Percentiles rank a stretch among this genome's conserved stretches.
phyloP scores from a whole-genome alignment of 1,140 invertebrate species.

The Goniozus legneri region DNA sequence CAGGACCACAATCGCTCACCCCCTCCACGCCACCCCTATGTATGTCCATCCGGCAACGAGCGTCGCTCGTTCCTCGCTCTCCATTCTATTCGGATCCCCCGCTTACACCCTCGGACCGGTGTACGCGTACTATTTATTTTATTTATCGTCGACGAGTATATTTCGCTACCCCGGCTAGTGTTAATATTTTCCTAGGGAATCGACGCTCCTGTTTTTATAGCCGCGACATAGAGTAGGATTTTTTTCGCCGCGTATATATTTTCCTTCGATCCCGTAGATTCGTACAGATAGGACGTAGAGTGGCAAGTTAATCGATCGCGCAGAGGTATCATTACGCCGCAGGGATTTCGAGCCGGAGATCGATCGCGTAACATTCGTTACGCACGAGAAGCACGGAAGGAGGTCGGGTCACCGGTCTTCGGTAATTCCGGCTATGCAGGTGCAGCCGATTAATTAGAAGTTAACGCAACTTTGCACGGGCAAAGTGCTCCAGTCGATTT shows the following conservation, averaged over 20 bases:
- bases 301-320: too few species aligned
- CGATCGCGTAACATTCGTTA: too few species aligned
- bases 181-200: slow-evolving; percentile 35
- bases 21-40: neutral
- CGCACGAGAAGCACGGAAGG: too few species aligned
- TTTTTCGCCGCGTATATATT: neutral
- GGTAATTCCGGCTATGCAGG: too few species aligned
- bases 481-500: slow-evolving; percentile 21
- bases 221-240: neutral
- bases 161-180: slow-evolving; percentile 22
- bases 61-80: slow-evolving; percentile 22
- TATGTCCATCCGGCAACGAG: slow-evolving; percentile 16
- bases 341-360: too few species aligned
- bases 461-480: slow-evolving; percentile 14
- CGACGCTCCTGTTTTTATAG: slow-evolving; percentile 3
- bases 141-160: slow-evolving; percentile 37
- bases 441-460: slow-evolving; percentile 18
- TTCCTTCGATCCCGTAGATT: too few species aligned
- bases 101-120: slow-evolving; percentile 20
- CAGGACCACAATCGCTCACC: slow-evolving; percentile 14
- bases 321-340: too few species aligned
- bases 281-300: too few species aligned
- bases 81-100: slow-evolving; percentile 38
- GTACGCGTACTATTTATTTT: slow-evolving; percentile 37
- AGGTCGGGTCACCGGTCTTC: too few species aligned